These are phyloP conservation scores for Procambarus clarkii DNA, from an alignment of 1,140 invertebrate species.

Conservation along the genomic window DNA sequence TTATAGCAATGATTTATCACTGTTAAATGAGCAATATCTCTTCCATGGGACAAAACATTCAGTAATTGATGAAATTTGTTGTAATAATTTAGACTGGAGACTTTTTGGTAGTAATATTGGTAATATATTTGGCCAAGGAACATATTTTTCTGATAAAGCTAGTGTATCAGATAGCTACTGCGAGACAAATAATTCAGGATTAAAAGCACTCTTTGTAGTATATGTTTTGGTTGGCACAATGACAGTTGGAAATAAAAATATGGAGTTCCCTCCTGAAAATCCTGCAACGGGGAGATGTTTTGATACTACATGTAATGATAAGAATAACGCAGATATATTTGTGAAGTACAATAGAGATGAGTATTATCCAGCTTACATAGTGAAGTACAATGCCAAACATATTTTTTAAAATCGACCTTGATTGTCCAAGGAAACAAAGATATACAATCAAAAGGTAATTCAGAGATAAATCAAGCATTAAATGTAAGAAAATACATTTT, in stretches of 20 bases:
- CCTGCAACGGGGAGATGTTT: constrained; percentile 27
- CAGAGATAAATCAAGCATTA: too few relatives aligned
- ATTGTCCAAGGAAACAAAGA: not conserved
- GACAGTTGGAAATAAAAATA: constrained; percentile 38
- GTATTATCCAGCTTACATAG: constrained; percentile 71
- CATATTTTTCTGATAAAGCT: constrained; percentile 68
- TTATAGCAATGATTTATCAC: constrained; percentile 16
- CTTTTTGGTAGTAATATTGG: constrained; percentile 70
- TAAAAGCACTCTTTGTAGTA: constrained; percentile 53
- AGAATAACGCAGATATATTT: constrained; percentile 42
- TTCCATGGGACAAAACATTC: constrained; percentile 67
- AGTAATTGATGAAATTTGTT: constrained; percentile 63
- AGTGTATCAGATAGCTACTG: constrained; percentile 46
- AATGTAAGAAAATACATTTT: too few relatives aligned
- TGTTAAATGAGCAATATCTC: constrained; percentile 67
- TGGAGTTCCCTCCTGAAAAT: constrained; percentile 61
- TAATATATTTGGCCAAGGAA: constrained; percentile 60
- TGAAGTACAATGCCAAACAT: not conserved
- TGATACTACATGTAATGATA: constrained; percentile 65
- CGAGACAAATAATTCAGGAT: not conserved
- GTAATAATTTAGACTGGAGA: constrained; percentile 67
- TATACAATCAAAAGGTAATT: too few relatives aligned
- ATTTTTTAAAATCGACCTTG: too few relatives aligned
- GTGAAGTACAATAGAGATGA: constrained; percentile 71
- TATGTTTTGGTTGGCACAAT: constrained; percentile 63